Evolutionary conservation across 2,888 invertebrate species (phyloP).

Genomic region (Nysson spinosus): DNA sequence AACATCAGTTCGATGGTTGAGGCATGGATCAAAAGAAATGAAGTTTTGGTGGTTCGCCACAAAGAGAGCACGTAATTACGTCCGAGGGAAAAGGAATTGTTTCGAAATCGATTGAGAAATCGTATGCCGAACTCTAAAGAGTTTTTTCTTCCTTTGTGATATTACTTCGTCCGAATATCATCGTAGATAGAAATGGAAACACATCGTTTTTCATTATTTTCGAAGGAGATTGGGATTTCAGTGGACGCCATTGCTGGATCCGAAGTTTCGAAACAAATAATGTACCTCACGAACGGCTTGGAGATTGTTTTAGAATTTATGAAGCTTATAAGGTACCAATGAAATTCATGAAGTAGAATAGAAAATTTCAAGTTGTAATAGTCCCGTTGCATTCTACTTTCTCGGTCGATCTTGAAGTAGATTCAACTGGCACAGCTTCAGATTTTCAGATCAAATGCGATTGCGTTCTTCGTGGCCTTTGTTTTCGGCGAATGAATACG

Average conservation of each 20-base stretch:
- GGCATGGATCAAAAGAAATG: slow-evolving; percentile 26
- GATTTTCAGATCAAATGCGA: slow-evolving; percentile 45
- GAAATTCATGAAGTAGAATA: slow-evolving; percentile 45
- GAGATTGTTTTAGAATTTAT: slow-evolving; percentile 40
- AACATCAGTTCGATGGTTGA: slow-evolving; percentile 22
- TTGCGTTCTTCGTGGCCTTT: slow-evolving; percentile 21
- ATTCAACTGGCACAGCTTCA: slow-evolving; percentile 60
- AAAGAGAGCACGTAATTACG: slow-evolving; percentile 38
- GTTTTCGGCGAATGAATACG: slow-evolving; percentile 12
- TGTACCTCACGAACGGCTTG: slow-evolving; percentile 24
- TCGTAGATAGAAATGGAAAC: neutral
- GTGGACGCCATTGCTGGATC: slow-evolving; percentile 13
- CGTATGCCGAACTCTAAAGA: neutral
- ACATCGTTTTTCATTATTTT: slow-evolving; percentile 33
- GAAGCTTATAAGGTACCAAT: slow-evolving; percentile 34
- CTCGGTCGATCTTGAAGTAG: too few relatives aligned
- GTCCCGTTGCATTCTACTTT: too few relatives aligned
- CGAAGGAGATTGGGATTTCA: slow-evolving; percentile 17
- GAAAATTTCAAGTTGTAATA: slow-evolving; percentile 2
- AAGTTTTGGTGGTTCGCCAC: slow-evolving; percentile 22
- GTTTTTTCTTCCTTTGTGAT: neutral
- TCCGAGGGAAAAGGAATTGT: slow-evolving; percentile 21
- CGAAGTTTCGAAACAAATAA: slow-evolving; percentile 43
- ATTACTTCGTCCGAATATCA: neutral
- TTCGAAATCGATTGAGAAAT: slow-evolving; percentile 16